Conservation (phyloP, 2,113 vertebrate species). For the Noturus placidus region DNA sequence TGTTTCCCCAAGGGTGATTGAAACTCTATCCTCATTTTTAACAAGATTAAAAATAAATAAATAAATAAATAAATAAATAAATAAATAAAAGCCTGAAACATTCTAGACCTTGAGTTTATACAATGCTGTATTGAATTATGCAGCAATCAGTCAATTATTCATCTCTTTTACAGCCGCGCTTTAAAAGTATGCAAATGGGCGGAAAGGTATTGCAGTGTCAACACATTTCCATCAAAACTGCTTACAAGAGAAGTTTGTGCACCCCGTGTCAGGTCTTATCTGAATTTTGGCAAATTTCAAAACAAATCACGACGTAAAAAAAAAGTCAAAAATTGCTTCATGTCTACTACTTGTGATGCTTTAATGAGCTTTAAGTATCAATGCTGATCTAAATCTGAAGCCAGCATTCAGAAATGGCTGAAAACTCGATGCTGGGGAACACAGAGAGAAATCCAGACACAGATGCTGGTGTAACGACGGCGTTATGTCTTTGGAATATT, state of each 20-base stretch:
- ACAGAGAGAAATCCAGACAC: too few species aligned
- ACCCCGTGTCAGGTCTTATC: conserved; percentile 91
- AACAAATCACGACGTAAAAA: not conserved
- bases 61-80: conserved; percentile 74
- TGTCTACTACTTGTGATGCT: not conserved
- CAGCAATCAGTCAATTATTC: conserved; percentile 99
- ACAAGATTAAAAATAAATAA: conserved; percentile 67
- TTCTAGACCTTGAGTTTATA: conserved; percentile 99
- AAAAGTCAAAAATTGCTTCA: not conserved
- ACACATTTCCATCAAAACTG: conserved; percentile 99
- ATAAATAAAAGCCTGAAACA: conserved; percentile 87
- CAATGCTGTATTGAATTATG: conserved; percentile 99
- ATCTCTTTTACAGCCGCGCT: conserved; percentile 93
- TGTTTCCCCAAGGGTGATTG: conserved; percentile 99
- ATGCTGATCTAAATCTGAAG: not conserved
- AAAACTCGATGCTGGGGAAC: not conserved
- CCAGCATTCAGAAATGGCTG: not conserved
- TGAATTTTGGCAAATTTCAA: conserved; percentile 71
- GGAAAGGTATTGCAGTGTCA: conserved; percentile 93
- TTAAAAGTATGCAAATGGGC: conserved; percentile 97
- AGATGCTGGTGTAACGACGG: conserved; percentile 17
- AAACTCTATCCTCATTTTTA: conserved; percentile 97
- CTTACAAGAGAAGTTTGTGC: conserved; percentile 96
- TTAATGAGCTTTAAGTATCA: not conserved
- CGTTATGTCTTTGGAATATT: conserved; percentile 39